phyloP scores from a whole-genome alignment of 2,113 vertebrate genomes.

The Candoia aspera region DNA sequence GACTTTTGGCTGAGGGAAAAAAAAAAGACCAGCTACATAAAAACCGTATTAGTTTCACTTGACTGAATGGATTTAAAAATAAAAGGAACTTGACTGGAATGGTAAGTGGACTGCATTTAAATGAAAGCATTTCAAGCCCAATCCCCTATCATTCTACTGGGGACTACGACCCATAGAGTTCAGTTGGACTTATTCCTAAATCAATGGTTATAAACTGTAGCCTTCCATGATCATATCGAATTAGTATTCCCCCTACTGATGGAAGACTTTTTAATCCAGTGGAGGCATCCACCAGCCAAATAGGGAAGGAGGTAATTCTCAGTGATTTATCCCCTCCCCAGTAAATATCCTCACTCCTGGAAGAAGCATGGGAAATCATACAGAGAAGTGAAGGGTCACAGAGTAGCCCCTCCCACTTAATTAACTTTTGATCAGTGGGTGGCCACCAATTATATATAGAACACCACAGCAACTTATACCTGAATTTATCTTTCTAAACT shows the following conservation, averaged over 20 bases:
- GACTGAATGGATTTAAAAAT: background rate
- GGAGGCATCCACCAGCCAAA: background rate
- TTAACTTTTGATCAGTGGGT: background rate
- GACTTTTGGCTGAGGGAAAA: background rate
- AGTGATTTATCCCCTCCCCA: background rate
- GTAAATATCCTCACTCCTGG: background rate
- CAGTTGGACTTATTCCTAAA: background rate
- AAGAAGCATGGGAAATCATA: background rate
- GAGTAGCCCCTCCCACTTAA: background rate
- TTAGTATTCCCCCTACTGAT: background rate
- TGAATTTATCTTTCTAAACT: background rate
- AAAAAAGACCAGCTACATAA: background rate
- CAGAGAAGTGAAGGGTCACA: background rate
- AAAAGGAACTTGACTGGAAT: background rate
- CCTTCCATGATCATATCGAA: background rate
- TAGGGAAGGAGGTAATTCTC: background rate
- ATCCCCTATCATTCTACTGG: background rate
- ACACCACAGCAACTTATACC: background rate
- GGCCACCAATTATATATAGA: background rate
- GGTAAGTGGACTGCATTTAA: background rate
- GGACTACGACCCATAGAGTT: background rate
- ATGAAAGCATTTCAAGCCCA: background rate
- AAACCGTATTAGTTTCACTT: background rate
- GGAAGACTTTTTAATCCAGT: background rate
- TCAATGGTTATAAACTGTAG: background rate